Evolutionary conservation across 2,797 vertebrate species (phyloP).

Genomic region (Gymnothorax javanicus): DNA sequence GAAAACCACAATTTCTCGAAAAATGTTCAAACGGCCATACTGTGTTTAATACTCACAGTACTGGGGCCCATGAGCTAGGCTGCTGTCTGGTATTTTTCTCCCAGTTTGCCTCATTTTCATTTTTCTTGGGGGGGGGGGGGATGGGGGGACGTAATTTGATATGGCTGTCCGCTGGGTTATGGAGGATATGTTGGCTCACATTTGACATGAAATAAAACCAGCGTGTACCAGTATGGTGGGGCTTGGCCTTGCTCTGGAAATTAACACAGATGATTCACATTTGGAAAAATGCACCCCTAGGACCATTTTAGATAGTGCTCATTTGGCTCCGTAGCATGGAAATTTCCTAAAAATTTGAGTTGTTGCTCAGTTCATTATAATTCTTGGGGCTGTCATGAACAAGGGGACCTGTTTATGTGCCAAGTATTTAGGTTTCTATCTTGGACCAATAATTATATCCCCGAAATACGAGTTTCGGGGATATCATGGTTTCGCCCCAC

Average conservation of each 20-base stretch:
- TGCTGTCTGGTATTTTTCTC: not conserved
- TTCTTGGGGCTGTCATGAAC: not conserved
- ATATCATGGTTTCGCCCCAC: too few relatives aligned
- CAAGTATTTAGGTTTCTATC: not conserved
- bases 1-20: not conserved
- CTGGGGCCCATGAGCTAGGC: not conserved
- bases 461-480: not conserved
- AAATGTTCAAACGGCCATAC: not conserved
- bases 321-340: not conserved
- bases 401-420: not conserved
- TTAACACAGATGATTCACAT: not conserved
- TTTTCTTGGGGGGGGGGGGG: too few relatives aligned
- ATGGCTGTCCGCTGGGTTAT: not conserved
- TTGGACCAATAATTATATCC: not conserved
- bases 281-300: not conserved
- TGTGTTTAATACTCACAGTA: not conserved
- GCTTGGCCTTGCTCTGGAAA: not conserved
- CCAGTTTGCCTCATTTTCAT: not conserved
- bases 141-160: not conserved
- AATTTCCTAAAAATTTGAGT: not conserved
- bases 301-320: not conserved
- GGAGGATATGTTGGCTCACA: not conserved
- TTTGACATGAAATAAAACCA: slow-evolving; percentile 22
- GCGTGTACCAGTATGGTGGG: too few relatives aligned
- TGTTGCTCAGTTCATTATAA: not conserved